Conservation (phyloP, 92 coral and sea anemone genomes). For the Siderastrea siderea region DNA sequence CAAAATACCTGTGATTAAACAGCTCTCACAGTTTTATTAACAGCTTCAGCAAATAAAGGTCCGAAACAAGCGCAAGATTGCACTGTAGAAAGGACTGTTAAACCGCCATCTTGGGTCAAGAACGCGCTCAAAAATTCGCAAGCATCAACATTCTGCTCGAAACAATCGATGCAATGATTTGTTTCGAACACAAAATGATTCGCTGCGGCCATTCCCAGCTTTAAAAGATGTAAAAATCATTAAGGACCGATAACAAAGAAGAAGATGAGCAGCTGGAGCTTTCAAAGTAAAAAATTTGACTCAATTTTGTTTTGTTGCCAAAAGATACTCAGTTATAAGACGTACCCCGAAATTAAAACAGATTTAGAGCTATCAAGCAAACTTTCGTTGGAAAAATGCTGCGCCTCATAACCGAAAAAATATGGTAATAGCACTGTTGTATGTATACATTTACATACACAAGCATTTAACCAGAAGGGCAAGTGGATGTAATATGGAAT, state of each 20-base stretch:
- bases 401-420: too few species aligned
- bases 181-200: not conserved
- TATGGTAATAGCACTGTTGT: too few species aligned
- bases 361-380: conserved; percentile 2
- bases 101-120: not conserved
- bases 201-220: not conserved
- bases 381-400: not conserved
- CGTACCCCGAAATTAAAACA: not conserved
- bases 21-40: not conserved
- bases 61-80: not conserved
- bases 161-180: not conserved
- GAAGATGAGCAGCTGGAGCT: not conserved
- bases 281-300: not conserved
- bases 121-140: not conserved
- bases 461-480: too few species aligned
- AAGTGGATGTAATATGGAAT: too few species aligned
- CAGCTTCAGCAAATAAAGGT: not conserved
- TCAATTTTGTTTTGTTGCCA: not conserved
- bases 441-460: too few species aligned
- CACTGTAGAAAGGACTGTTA: not conserved
- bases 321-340: not conserved
- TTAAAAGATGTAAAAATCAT: not conserved
- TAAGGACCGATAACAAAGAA: not conserved
- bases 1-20: not conserved
- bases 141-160: not conserved